These are phyloP conservation scores for Phengaris arion DNA, from an alignment of 2,888 invertebrate genomes.

Conservation along the genomic window DNA sequence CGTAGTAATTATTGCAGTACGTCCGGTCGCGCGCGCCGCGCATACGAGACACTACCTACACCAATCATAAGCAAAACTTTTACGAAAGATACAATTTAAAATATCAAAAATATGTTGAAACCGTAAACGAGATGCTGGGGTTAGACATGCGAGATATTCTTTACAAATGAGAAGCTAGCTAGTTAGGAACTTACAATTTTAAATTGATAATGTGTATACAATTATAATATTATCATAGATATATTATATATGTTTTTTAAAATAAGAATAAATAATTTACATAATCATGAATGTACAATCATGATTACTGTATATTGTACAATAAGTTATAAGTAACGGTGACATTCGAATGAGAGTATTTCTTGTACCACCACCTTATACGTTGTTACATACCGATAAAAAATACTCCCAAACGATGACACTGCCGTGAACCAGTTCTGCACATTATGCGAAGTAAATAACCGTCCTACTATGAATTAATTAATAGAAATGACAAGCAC, in stretches of 20 bases:
- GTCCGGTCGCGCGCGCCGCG: conserved; percentile 38
- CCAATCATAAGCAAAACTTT: conserved; percentile 50
- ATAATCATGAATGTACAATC: conserved; percentile 60
- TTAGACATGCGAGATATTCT: conserved; percentile 33
- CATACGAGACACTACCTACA: conserved; percentile 36
- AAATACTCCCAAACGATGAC: conserved; percentile 70
- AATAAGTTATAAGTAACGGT: conserved; percentile 49
- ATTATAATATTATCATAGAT: conserved; percentile 39
- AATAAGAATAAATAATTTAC: conserved; percentile 72
- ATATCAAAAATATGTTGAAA: conserved; percentile 36
- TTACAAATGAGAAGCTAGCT: conserved; percentile 64
- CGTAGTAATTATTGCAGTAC: conserved; percentile 62
- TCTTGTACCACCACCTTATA: conserved; percentile 50
- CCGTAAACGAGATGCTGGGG: conserved; percentile 3
- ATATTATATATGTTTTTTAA: conserved; percentile 52
- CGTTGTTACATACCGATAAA: conserved; percentile 47
- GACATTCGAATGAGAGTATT: conserved; percentile 67
- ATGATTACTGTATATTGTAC: conserved; percentile 47
- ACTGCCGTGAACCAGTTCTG: conserved; percentile 54
- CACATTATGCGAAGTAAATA: conserved; percentile 69
- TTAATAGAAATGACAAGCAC: conserved; percentile 64
- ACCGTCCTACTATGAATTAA: conserved; percentile 54
- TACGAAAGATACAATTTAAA: conserved; percentile 53
- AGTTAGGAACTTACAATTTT: conserved; percentile 78
- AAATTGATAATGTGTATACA: conserved; percentile 63